Conservation (phyloP, 2,888 invertebrate species). For the Cephus spinipes region DNA sequence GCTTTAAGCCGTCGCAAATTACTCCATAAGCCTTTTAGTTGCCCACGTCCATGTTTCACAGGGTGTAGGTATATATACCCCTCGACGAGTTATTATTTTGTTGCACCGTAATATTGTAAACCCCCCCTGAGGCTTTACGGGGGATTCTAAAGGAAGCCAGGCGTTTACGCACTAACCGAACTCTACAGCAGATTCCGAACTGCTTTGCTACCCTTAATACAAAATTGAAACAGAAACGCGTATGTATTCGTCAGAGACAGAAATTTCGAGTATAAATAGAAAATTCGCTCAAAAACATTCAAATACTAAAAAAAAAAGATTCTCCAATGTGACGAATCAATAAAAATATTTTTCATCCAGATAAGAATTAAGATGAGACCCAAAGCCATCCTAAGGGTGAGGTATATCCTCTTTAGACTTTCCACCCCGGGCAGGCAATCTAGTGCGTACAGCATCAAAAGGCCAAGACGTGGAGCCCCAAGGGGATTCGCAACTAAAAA, state of each 20-base stretch:
- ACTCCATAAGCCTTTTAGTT: constrained; percentile 64
- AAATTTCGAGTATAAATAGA: background rate
- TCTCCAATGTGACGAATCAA: background rate
- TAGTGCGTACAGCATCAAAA: constrained; percentile 35
- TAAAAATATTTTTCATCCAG: background rate
- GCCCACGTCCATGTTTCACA: constrained; percentile 52
- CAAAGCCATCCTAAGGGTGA: background rate
- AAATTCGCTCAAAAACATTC: too few species aligned
- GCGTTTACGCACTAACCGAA: background rate
- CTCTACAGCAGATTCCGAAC: background rate
- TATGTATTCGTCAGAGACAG: background rate
- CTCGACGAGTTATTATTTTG: constrained; percentile 45
- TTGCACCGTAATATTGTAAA: constrained; percentile 46
- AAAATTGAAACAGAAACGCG: background rate
- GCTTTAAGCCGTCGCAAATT: constrained; percentile 63
- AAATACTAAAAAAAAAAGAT: background rate
- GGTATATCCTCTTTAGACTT: constrained; percentile 7
- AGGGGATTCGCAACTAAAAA: constrained; percentile 47
- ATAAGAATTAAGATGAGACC: background rate
- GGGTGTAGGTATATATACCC: constrained; percentile 31
- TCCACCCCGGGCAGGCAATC: background rate
- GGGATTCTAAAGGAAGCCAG: constrained; percentile 45
- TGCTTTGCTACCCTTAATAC: background rate
- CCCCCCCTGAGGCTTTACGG: constrained; percentile 46
- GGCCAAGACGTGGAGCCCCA: constrained; percentile 30